phyloP scores from a whole-genome alignment of 2,113 vertebrate genomes.

The Atherinomorus stipes region DNA sequence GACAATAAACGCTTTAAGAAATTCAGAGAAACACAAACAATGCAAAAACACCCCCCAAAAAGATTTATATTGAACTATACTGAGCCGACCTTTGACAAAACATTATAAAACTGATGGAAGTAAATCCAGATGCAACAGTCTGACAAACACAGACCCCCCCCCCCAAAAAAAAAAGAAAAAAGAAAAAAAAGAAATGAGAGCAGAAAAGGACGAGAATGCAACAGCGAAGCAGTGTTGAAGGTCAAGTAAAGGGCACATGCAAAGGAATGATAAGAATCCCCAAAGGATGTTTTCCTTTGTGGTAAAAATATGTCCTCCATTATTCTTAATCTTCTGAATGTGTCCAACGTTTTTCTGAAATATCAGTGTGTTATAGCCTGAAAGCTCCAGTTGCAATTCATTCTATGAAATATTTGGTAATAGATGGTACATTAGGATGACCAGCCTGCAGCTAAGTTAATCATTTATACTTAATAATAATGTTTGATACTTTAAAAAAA shows the following conservation, averaged over 20 bases:
- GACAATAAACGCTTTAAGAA: not conserved
- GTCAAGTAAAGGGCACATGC: too few relatives aligned
- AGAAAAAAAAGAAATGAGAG: not conserved
- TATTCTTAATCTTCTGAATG: not conserved
- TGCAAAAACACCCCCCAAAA: not conserved
- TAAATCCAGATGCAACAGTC: not conserved
- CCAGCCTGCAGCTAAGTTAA: not conserved
- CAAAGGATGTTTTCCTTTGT: not conserved
- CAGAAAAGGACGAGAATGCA: too few relatives aligned
- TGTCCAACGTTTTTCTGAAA: not conserved
- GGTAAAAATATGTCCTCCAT: not conserved
- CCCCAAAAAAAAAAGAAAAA: too few relatives aligned
- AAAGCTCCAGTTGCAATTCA: too few relatives aligned
- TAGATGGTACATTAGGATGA: not conserved
- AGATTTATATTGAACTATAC: not conserved
- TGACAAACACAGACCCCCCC: too few relatives aligned
- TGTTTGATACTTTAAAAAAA: too few relatives aligned
- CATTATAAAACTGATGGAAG: not conserved
- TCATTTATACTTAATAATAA: not conserved
- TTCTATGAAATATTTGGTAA: too few relatives aligned
- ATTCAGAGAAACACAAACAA: not conserved
- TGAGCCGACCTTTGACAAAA: not conserved
- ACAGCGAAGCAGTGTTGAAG: too few relatives aligned
- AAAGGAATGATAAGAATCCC: not conserved
- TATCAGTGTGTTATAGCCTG: not conserved